Evolutionary conservation across 2,797 vertebrate species (phyloP).

Genomic region (Hipposideros larvatus): DNA sequence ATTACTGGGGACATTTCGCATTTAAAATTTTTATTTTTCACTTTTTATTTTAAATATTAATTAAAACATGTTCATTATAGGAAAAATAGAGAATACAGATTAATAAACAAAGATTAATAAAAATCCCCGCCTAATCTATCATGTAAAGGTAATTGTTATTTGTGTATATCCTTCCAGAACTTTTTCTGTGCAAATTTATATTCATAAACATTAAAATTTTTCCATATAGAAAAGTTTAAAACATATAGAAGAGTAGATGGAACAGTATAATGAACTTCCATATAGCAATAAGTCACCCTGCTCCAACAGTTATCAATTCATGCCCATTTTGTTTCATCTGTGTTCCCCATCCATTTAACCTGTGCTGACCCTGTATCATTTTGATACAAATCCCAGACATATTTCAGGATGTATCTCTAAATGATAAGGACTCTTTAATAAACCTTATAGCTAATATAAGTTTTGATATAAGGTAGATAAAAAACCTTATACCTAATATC

Average conservation of each 20-base stretch:
- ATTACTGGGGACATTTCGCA: background rate
- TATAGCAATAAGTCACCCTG: background rate
- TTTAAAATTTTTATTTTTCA: slow-evolving; percentile 46
- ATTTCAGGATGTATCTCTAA: background rate
- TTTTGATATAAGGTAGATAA: no score
- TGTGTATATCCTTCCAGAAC: background rate
- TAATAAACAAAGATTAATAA: slow-evolving; percentile 12
- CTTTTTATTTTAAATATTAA: slow-evolving; percentile 36
- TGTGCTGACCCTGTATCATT: background rate
- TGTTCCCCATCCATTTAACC: background rate
- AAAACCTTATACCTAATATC: background rate
- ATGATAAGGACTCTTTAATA: background rate
- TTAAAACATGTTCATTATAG: background rate
- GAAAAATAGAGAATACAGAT: background rate
- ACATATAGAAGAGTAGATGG: background rate
- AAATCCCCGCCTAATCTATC: background rate
- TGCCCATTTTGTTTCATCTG: background rate
- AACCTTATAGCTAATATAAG: background rate
- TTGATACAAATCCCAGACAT: slow-evolving; percentile 27
- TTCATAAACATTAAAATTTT: background rate
- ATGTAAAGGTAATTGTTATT: background rate
- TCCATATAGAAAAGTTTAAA: background rate
- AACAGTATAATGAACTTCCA: background rate
- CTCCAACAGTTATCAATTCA: background rate
- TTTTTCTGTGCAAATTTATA: slow-evolving; percentile 2